Base-by-base conservation (phyloP, 2,888 invertebrate species). In the Zelleria hepariella region DNA sequence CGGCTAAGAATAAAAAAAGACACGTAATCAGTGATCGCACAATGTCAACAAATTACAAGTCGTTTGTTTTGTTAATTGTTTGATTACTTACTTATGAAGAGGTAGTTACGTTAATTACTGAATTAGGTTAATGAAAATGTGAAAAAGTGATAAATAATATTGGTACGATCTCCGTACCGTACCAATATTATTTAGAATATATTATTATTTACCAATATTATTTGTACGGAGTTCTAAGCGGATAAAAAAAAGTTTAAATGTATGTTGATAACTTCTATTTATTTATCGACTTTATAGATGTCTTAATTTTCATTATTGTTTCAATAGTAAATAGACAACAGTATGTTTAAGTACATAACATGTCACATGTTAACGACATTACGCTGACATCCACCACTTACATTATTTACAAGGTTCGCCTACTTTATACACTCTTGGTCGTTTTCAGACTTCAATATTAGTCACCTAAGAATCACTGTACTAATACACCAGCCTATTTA, bases 371-470 rank as follows among this genome's bases (percentile, higher is more conserved):
- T 71, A 79, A 78, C 77, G 85, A 83, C 78, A 74, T 75, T 75
- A 72, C 75, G 73, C 77, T 78, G 77, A 80, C 74, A 77, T 74
- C n/a, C 26, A 59, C 27, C 68, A 71, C 77, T 71, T 64, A 78
- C 67, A 67, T 67, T 86, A 85, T 86, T 66, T 86, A 86, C 84
- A 86, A 71, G 74, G 15, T 42, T 80, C 32, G 32, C 15, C 3
- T 42, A 42, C 32, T 15, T 42, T 42, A 65, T 83, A 87, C 84
- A 82, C 70, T 74, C 80, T 88, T 88, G 87, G 87, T 88, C 87
- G 85, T 78, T 83, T 75, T 87, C 88, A 87, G 87, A 87, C 87
- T 86, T 86, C 73, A 78, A 73, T 69, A 75, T 75, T 76, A 77
- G 68, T 71, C 69, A 69, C 66, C 72, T 73, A 74, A 66, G 68